phyloP scores from a whole-genome alignment of 2,888 invertebrate species.

The Limnephilus marmoratus region DNA sequence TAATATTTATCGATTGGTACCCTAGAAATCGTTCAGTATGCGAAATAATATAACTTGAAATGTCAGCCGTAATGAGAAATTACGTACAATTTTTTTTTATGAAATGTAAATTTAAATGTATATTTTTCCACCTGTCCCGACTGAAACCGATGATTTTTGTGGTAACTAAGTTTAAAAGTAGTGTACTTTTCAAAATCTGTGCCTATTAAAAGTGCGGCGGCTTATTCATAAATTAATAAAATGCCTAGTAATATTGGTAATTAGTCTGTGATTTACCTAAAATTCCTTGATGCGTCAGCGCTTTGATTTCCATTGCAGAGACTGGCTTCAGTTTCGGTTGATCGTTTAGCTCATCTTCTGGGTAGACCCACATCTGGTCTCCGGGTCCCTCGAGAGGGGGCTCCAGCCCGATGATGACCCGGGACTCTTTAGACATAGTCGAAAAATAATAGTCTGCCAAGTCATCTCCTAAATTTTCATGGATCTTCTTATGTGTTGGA shows the following conservation, averaged over 20 bases:
- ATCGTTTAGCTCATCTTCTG: constrained; percentile 43
- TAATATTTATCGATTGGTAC: no score
- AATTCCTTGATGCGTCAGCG: constrained; percentile 55
- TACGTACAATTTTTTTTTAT: no score
- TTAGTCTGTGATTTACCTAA: constrained; percentile 42
- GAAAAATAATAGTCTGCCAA: constrained; percentile 45
- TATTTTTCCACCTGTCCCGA: no score
- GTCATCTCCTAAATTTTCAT: constrained; percentile 30
- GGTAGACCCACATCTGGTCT: constrained; percentile 53
- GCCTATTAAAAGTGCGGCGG: no score
- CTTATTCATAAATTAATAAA: no score
- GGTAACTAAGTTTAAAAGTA: no score
- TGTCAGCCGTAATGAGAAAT: no score
- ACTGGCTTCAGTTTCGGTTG: constrained; percentile 48
- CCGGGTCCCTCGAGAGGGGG: constrained; percentile 50
- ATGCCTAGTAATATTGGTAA: not conserved
- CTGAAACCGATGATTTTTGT: no score
- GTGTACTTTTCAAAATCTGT: no score
- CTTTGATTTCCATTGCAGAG: constrained; percentile 49
- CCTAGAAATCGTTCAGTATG: no score
- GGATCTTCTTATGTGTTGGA: constrained; percentile 39
- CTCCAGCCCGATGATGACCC: constrained; percentile 37
- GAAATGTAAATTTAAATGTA: no score
- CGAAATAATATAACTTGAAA: no score
- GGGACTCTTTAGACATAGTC: constrained; percentile 19